Base-by-base conservation (phyloP, 2,888 invertebrate genomes). In the Lycaena phlaeas region DNA sequence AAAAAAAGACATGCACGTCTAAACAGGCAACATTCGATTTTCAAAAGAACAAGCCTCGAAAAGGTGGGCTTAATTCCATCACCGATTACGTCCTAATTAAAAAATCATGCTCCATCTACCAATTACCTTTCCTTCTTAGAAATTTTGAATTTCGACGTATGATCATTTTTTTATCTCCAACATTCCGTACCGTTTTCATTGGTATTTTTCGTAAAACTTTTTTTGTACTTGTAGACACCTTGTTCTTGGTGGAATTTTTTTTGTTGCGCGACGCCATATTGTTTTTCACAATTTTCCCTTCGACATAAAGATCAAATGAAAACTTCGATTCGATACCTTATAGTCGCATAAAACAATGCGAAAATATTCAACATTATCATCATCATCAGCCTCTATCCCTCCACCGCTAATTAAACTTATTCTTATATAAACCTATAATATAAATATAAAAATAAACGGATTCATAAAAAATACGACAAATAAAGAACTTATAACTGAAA, bases 61-160 rank as follows among this genome's bases (percentile, higher is more conserved):
- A 10, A 38, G n/a, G n/a, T 12, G 29, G 7, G 14, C 18, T 4
- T 18, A 38, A 14, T 22, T 15, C 26, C 30, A 26, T 39, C 30
- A 31, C 30, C 39, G 25, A 39, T 11, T 15, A 25, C 26, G 7
- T 38, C 15, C 26, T 27, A 38, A n/a, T 4, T 6, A n/a, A 18
- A 18, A 9, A 36, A 27, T 43, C 45, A 39, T 46, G 38, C 48
- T 45, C 38, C 42, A 29, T 30, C 27, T 26, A 22, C 22, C 22
- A 22, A 44, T 72, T 78, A 81, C 81, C 81, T 82, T 77, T 79
- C 45, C 73, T 58, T 42, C 67, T 79, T 34, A 77, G 52, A 53
- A 75, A 73, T 54, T 73, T 79, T 14, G 62, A 44, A 38, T 67
- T 71, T 45, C 79, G 59, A 40, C 79, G 52, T 50, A 77, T 57